phyloP scores from a whole-genome alignment of 2,888 invertebrate genomes.

The Melieria crassipennis region DNA sequence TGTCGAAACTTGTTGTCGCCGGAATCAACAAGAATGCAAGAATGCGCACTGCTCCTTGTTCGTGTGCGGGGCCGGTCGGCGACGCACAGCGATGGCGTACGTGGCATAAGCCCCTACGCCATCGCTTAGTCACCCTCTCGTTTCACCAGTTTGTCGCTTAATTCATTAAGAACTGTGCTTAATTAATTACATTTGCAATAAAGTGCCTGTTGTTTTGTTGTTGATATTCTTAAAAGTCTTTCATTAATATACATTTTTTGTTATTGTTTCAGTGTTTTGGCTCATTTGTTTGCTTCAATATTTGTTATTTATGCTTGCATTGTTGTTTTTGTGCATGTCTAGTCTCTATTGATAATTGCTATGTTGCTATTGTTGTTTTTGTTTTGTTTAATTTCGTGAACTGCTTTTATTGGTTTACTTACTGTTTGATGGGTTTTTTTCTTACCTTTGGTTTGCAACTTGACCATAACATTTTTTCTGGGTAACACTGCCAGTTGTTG shows the following conservation, averaged over 20 bases:
- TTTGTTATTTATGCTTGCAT: background rate
- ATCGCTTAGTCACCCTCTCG: background rate
- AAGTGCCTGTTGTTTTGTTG: background rate
- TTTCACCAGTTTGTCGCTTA: background rate
- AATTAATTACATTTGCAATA: background rate
- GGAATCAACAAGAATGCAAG: too few species aligned
- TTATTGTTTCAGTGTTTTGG: background rate
- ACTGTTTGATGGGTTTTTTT: slow-evolving; percentile 1
- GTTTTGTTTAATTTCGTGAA: background rate
- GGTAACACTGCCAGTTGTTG: background rate
- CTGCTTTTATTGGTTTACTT: background rate
- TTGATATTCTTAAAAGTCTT: background rate
- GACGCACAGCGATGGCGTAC: too few species aligned
- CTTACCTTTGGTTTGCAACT: background rate
- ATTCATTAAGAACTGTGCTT: slow-evolving; percentile 8
- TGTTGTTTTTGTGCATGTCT: too few species aligned
- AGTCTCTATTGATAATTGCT: too few species aligned
- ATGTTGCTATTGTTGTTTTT: background rate
- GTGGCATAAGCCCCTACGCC: too few species aligned
- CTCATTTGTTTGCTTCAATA: background rate
- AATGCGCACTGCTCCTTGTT: too few species aligned
- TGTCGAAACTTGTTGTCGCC: too few species aligned
- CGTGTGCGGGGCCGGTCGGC: too few species aligned
- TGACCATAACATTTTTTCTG: too few species aligned
- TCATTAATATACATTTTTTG: background rate